Evolutionary conservation across 2,888 invertebrate genomes (phyloP), one percentile per base, ranked within the genome.

Genomic region (Eupithecia vulgata): DNA sequence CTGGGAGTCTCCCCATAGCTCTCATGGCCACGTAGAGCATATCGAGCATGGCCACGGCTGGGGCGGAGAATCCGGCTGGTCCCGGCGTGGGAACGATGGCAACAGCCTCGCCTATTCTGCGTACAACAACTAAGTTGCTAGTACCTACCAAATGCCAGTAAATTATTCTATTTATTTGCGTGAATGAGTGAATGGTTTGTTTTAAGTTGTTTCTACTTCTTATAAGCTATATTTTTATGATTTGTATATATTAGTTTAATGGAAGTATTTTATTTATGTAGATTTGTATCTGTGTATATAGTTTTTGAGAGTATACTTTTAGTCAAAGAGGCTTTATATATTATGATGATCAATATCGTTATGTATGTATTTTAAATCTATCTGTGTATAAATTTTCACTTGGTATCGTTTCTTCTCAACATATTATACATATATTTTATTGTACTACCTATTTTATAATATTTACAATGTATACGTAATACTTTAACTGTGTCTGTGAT

Each of bases 91-190:
- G 71, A 91, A 89, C 4, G 94, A 92, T n/a, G 93, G 85, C 40
- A 89, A 85, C 72, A 90, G 85, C 78, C 70, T 94, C 73, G 94
- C 94, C 1, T 94, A 94, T 76, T 91, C 93, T 1, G 92, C 88
- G 12, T 92, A 94, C 82, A 84, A 80, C 40, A 89, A 88, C 72
- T 90, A 86, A 85, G 75, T 73, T 72, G 79, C 77, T 78, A 74
- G 72, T 75, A 85, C 86, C 86, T 74, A 85, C 86, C 86, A 87
- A 88, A 86, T 80, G 73, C 72, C 74, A 77, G 71, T 77, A 78
- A 79, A 68, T 79, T 78, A 80, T 76, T 73, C 68, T 79, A 80
- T 82, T 80, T 83, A 83, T 80, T 79, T 25, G 77, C 77, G 78
- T 74, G 79, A 82, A 81, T 83, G 79, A 80, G 25, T 84, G 82